Evolutionary conservation across 2,797 vertebrate species (phyloP).

Genomic region (Ficedula albicollis): DNA sequence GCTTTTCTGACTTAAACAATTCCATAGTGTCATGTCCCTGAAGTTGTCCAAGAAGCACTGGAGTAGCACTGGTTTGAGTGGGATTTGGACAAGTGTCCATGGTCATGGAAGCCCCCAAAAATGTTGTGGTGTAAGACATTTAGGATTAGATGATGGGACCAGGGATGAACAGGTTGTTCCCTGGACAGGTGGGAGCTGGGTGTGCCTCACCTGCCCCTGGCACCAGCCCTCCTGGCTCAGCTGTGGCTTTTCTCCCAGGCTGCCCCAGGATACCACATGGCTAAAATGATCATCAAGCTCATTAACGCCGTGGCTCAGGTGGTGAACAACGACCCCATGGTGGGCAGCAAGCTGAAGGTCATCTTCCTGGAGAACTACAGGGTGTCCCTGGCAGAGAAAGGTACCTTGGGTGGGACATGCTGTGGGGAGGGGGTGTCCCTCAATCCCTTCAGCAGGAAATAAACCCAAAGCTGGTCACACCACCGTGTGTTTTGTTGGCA

Average conservation of each 20-base stretch:
- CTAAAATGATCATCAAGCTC: conserved; percentile 95
- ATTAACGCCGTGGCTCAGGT: conserved; percentile 90
- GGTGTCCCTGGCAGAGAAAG: conserved; percentile 96
- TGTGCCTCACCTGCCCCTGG: background rate
- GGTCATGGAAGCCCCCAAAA: background rate
- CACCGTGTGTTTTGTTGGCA: conserved; percentile 46
- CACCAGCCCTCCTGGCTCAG: background rate
- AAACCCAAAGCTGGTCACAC: background rate
- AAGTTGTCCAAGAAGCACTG: background rate
- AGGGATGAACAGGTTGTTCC: background rate
- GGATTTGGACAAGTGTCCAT: background rate
- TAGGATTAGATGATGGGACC: background rate
- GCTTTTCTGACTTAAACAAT: background rate
- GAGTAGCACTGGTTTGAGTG: background rate
- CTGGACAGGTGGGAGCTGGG: background rate
- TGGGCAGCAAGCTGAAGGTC: conserved; percentile 91
- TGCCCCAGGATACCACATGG: conserved; percentile 96
- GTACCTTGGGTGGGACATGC: conserved; percentile 23
- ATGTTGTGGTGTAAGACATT: rapidly evolving
- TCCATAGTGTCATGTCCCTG: background rate
- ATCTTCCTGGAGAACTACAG: conserved; percentile 97
- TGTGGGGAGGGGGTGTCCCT: background rate
- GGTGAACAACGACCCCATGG: conserved; percentile 88
- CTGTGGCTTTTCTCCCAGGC: conserved; percentile 76
- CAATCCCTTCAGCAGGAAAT: rapidly evolving